Base-by-base conservation (phyloP, 2,888 invertebrate genomes). In the Amphipoea lucens region DNA sequence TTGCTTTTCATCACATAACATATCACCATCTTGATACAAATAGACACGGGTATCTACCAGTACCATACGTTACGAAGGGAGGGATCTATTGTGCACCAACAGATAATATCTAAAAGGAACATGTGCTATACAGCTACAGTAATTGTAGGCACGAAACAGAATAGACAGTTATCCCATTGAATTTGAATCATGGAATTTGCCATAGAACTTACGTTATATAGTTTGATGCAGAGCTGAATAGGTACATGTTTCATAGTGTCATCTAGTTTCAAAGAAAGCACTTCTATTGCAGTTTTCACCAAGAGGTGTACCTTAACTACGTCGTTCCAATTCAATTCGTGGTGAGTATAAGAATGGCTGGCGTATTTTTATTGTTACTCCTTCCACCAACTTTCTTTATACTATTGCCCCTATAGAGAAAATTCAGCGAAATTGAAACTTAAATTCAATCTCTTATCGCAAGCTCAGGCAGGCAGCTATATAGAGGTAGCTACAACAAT, bases 31-130 rank as follows among this genome's bases (percentile, higher is more conserved):
- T 12, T 63, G 75, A 36, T 78, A 70, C 57, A 76, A 78, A 79
- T 74, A 79, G 72, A 79, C 57, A 68, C 60, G 67, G 48, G 72
- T 23, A 69, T 74, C 45, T 40, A 65, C n/a, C 68, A 73, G 57
- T 57, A 12, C 76, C 82, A 83, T 62, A 76, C 69, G 83, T 81
- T 83, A 81, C 69, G 66, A 73, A 82, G 77, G 84, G 77, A 73
- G 51, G 42, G 45, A 48, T 73, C 81, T 81, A 78, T 88, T 87
- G 86, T 88, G 73, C 36, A 60, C 20, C 68, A 62, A 14, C 51
- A 45, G 82, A 88, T 87, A 78, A 76, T 74, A 85, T 85, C 84
- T 82, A 73, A 87, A 82, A 86, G 81, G 84, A 76, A 80, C 79
- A 74, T 63, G 72, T 79, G 68, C 20, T 36, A 14, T 71, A 76